Conservation (phyloP, 2,113 vertebrate genomes). For the Raja brachyura region DNA sequence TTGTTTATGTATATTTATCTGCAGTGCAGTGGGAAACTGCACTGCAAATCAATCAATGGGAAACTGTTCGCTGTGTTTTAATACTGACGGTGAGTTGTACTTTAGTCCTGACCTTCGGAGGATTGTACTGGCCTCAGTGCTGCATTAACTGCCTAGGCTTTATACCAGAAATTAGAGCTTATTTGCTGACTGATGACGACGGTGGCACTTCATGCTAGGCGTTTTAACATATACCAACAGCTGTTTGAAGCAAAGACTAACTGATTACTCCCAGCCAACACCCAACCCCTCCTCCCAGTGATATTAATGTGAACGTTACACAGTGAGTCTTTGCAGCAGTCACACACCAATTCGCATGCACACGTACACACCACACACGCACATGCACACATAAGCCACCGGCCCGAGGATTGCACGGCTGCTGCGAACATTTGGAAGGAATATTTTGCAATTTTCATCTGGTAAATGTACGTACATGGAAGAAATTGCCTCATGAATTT, state of each 20-base stretch:
- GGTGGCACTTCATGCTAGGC: neutral
- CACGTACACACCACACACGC: neutral
- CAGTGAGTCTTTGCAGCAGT: neutral
- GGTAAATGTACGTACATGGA: neutral
- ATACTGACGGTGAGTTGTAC: neutral
- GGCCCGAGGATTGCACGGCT: conserved; percentile 24
- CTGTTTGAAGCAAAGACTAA: neutral
- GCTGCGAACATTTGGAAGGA: neutral
- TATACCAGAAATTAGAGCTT: neutral
- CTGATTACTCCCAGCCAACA: conserved; percentile 30
- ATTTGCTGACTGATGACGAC: conserved; percentile 23
- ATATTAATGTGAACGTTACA: conserved; percentile 23
- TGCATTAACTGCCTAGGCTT: neutral
- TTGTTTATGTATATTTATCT: neutral
- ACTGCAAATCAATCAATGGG: neutral
- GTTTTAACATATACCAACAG: neutral
- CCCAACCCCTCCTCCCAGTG: conserved; percentile 12
- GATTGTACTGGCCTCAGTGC: neutral
- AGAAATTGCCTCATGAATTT: neutral
- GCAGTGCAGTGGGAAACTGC: neutral
- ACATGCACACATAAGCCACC: neutral
- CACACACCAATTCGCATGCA: neutral
- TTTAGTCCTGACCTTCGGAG: neutral
- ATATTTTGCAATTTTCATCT: conserved; percentile 8
- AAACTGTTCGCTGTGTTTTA: neutral